Evolutionary conservation across 2,113 vertebrate species (phyloP), one percentile per base, ranked within the genome.

Genomic region (Oryzias celebensis): DNA sequence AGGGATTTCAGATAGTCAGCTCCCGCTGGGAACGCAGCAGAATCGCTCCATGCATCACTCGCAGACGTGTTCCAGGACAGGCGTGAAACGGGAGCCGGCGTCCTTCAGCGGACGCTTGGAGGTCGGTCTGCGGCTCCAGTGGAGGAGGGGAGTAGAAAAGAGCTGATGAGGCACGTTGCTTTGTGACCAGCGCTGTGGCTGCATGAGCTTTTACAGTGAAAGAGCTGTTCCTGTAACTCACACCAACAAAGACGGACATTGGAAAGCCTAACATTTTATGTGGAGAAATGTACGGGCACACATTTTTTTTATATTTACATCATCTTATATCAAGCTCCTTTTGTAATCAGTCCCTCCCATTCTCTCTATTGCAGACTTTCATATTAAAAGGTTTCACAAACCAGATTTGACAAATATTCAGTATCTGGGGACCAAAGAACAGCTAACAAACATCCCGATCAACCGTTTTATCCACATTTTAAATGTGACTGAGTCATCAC

Each of bases 331-430:
- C 36, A 2, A 2, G 36, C 10, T 36, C 36, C 12, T 36, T 10
- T 36, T 36, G 10, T 36, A 2, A 36, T 36, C 36, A 36, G 36
- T 36, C 36, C 8, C 2, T 12, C 8, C 8, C 61, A 65, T 45
- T 77, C 70, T 71, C 61, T 60, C 44, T 63, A 79, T 73, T 64
- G 65, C 57, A 60, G 63, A 76, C 36, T 36, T 71, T 65, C 23
- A 85, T 68, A 78, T 73, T 77, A 77, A 78, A 68, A 77, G 53
- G 77, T 78, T 85, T 75, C 62, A 80, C 62, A 78, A 85, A 72
- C 64, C 77, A 60, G 44, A 14, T 45, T 18, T 74, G 42, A 44
- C 58, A 57, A 53, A 53, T 13, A 48, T 56, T 65, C 53, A 76
- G 77, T 62, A 74, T 68, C 65, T 64, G 48, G 83, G 82, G 69